Evolutionary conservation across 2,888 invertebrate genomes (phyloP).

Genomic region (Pterostichus niger): DNA sequence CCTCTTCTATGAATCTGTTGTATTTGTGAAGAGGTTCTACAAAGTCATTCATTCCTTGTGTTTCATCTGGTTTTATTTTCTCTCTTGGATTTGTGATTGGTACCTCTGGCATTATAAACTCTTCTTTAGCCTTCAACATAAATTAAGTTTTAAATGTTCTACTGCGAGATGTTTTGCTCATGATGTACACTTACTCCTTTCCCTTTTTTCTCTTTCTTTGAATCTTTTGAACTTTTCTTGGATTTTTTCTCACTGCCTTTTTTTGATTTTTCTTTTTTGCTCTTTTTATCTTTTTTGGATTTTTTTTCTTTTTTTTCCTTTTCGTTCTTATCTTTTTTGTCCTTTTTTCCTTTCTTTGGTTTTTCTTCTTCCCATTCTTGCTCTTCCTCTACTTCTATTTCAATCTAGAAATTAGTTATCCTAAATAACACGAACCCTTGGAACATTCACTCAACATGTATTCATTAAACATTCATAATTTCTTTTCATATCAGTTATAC

Average conservation of each 20-base stretch:
- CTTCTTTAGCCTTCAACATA: not conserved
- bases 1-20: conserved; percentile 18
- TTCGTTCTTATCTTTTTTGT: not conserved
- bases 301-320: conserved; percentile 4
- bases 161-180: not conserved
- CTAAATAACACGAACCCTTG: too few species aligned
- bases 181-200: not conserved
- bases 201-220: not conserved
- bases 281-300: conserved; percentile 1
- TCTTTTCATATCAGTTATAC: not conserved
- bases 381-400: conserved; percentile 39
- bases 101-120: conserved; percentile 39
- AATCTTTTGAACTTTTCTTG: conserved; percentile 4
- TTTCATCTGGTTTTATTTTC: conserved; percentile 15
- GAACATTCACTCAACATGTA: too few species aligned
- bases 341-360: not conserved
- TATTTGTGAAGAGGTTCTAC: not conserved
- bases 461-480: too few species aligned
- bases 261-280: not conserved
- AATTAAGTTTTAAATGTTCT: not conserved
- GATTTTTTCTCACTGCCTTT: not conserved
- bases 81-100: conserved; percentile 23
- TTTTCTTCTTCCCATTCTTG: conserved; percentile 21
- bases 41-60: not conserved
- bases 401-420: conserved; percentile 2